phyloP scores from a whole-genome alignment of 2,797 vertebrate species.

The Fundulus diaphanus region DNA sequence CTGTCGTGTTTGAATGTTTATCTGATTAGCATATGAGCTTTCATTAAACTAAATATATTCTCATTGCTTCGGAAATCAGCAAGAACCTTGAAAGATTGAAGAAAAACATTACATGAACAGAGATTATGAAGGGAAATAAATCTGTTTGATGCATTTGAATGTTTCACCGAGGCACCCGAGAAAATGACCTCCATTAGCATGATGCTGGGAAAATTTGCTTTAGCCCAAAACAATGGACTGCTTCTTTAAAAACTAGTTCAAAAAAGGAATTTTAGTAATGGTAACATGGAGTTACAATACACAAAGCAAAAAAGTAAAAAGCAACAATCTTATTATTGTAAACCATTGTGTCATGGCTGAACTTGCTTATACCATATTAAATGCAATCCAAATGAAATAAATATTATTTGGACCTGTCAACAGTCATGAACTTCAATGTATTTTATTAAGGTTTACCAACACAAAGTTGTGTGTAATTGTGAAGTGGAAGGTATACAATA shows the following conservation, averaged over 20 bases:
- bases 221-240: not conserved
- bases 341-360: not conserved
- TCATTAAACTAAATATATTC: conserved; percentile 18
- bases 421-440: not conserved
- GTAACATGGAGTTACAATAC: not conserved
- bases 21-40: not conserved
- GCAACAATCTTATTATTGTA: not conserved
- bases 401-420: no score
- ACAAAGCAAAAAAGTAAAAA: not conserved
- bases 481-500: no score
- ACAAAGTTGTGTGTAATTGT: no score
- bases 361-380: not conserved
- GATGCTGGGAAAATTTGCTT: not conserved
- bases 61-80: conserved; percentile 32
- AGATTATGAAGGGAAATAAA: conserved; percentile 37
- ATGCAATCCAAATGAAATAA: not conserved
- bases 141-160: conserved; percentile 10
- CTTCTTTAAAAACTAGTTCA: not conserved
- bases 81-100: conserved; percentile 16
- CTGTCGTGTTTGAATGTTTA: conserved; percentile 24
- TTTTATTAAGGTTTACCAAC: not conserved
- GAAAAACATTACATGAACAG: conserved; percentile 41
- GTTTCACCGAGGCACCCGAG: not conserved
- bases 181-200: not conserved
- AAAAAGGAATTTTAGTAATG: not conserved